These are phyloP conservation scores for Sussaba pulchella DNA, from an alignment of 2,888 invertebrate species.

Conservation along the genomic window DNA sequence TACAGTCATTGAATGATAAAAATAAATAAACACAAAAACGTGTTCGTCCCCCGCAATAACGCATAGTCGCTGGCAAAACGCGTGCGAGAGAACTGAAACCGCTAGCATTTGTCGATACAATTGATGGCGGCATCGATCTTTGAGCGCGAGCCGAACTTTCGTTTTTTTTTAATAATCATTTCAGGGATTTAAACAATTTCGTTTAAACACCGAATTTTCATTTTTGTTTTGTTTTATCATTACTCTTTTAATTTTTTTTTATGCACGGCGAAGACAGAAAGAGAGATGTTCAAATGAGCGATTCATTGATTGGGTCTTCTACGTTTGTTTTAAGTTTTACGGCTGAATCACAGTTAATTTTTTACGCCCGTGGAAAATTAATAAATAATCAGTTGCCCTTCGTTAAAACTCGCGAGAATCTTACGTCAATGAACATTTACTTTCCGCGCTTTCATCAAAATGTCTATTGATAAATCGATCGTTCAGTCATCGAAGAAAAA, in stretches of 20 bases:
- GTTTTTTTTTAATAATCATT: no score
- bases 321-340: slow-evolving; percentile 72
- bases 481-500: no score
- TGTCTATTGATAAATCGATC: no score
- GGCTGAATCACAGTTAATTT: slow-evolving; percentile 82
- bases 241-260: no score
- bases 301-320: slow-evolving; percentile 65
- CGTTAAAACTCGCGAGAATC: no score
- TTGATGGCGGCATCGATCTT: slow-evolving; percentile 67
- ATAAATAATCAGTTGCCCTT: no score
- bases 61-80: slow-evolving; percentile 52
- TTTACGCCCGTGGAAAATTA: slow-evolving; percentile 13
- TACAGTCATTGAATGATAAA: not conserved
- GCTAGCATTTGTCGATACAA: slow-evolving; percentile 25
- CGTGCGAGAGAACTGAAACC: slow-evolving; percentile 51
- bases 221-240: no score
- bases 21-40: slow-evolving; percentile 2
- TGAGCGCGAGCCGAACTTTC: slow-evolving; percentile 55
- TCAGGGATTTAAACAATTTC: not conserved
- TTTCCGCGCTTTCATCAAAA: no score
- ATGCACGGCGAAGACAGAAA: no score
- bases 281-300: slow-evolving; percentile 14
- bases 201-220: slow-evolving; percentile 14
- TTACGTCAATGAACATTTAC: no score
- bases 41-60: slow-evolving; percentile 3